Conservation (phyloP, 1,140 invertebrate genomes). For the Tetramorium simillimum region DNA sequence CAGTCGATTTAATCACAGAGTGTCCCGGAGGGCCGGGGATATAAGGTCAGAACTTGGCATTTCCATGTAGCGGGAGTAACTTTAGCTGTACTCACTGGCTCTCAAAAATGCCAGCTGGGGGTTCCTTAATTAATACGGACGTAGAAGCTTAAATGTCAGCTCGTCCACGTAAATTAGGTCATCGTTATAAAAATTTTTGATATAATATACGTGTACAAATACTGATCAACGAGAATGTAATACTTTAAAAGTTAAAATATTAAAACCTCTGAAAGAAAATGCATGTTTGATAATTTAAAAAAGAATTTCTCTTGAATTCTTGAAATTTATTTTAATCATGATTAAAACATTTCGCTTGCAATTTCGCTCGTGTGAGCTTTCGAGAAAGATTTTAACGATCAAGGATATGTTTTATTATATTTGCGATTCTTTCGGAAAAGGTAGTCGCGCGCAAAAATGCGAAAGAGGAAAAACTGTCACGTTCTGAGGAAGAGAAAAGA, state of each 20-base stretch:
- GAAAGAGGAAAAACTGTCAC: slow-evolving; percentile 62
- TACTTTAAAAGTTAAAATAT: not conserved
- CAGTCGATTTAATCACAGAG: slow-evolving; percentile 79
- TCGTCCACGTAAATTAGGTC: slow-evolving; percentile 32
- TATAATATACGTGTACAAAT: not conserved
- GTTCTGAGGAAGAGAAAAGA: slow-evolving; percentile 70
- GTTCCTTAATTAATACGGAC: slow-evolving; percentile 76
- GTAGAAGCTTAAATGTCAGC: slow-evolving; percentile 11
- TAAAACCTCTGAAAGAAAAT: not conserved
- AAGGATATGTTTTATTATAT: not conserved
- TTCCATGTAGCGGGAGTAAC: slow-evolving; percentile 64
- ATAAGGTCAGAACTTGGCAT: slow-evolving; percentile 81
- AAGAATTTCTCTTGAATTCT: not conserved
- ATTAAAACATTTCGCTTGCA: not conserved
- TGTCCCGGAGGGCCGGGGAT: slow-evolving; percentile 72
- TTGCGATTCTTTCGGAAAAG: not conserved
- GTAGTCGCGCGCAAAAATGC: not conserved
- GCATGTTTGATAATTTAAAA: not conserved
- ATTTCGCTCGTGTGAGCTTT: not conserved
- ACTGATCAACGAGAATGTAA: not conserved
- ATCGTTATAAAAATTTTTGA: slow-evolving; percentile 1
- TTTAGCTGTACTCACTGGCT: slow-evolving; percentile 73
- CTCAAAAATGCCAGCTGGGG: slow-evolving; percentile 77
- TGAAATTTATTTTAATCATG: not conserved
- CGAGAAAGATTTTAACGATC: not conserved